Conservation (phyloP, 2,113 vertebrate genomes). For the Callithrix jacchus region DNA sequence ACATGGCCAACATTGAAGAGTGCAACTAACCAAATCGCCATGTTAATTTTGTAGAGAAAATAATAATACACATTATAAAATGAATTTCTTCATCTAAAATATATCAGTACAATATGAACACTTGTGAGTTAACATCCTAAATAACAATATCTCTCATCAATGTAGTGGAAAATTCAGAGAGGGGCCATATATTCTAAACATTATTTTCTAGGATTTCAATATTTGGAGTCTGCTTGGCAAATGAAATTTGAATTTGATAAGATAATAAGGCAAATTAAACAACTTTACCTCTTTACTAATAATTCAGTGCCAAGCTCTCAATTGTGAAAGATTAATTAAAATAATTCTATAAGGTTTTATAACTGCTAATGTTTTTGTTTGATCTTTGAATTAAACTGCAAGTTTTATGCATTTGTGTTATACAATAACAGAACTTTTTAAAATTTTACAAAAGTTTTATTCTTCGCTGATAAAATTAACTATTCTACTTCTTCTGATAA, state of each 20-base stretch:
- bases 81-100: neutral
- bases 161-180: neutral
- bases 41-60: neutral
- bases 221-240: neutral
- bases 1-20: neutral
- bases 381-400: neutral
- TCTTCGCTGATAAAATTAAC: neutral
- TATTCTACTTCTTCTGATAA: fast-evolving
- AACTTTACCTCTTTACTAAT: neutral
- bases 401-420: neutral
- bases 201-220: neutral
- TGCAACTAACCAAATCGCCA: neutral
- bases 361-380: neutral
- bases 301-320: neutral
- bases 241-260: neutral
- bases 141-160: neutral
- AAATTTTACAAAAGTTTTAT: neutral
- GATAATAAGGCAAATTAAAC: neutral
- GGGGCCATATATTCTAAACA: neutral
- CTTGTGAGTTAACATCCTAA: neutral
- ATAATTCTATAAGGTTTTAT: neutral
- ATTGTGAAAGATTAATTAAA: neutral
- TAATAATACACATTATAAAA: neutral
- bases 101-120: neutral
- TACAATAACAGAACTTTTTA: no score